Evolutionary conservation across 2,797 vertebrate genomes (phyloP), one percentile per base, ranked within the genome.

Genomic region (Pogoniulus pusillus): DNA sequence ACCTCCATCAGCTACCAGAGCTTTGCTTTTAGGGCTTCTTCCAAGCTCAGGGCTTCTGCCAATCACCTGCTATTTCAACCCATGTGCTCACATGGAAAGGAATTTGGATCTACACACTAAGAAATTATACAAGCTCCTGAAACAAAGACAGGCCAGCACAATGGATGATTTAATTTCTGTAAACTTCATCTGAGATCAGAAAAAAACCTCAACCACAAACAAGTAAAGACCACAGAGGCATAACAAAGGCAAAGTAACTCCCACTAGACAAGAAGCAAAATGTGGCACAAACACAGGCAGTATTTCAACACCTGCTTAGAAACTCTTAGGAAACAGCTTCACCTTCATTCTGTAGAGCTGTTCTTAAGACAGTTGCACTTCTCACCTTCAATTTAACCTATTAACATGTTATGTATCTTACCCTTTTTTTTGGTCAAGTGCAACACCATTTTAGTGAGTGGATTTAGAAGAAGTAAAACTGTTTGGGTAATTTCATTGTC

Each of bases 41-140:
- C 93, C 93, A 96, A 78, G 70, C 60, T 85, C 85, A 81, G 69
- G 45, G 92, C 90, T 92, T 83, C 81, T 95, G 94, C 92, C 95
- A 96, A 84, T 70, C 93, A 96, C 95, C 94, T 97, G 95, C 91
- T 95, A 84, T 70, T 92, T 75, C 85, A 92, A 30, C 47, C 47
- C 41, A 0, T 82, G 53, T 84, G 90, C 93, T 88, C 76, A 79
- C 81, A 91, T 22, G 34, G 37, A 88, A 83, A 69, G 34, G 41
- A 26, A 74, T 85, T 95, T 92, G 76, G 73, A 92, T 54, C 41
- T 89, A 34, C 64, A 41, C 41, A 34, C 53, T 54, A 86, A 93
- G 82, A 93, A 90, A 92, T 35, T 9, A 0, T 82, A 49, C 53
- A 87, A 82, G 64, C 34, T 92, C 73, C 76, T 10, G 1, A 85